phyloP scores from a whole-genome alignment of 2,888 invertebrate species.

The Pediacus dermestoides region DNA sequence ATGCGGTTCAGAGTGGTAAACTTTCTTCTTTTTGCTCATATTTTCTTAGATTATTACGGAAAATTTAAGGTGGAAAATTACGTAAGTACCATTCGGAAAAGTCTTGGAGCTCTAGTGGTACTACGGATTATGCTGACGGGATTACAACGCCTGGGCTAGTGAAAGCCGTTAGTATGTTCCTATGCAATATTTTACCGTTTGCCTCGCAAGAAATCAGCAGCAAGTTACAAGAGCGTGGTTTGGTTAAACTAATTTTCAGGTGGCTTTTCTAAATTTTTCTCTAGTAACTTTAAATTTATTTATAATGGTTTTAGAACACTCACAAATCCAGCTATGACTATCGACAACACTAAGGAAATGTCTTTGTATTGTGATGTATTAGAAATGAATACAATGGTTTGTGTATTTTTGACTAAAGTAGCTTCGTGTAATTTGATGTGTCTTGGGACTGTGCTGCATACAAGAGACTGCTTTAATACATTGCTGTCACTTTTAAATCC shows the following conservation, averaged over 20 bases:
- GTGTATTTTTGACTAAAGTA: constrained; percentile 48
- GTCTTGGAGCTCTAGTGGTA: constrained; percentile 19
- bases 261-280: too few relatives aligned
- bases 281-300: too few relatives aligned
- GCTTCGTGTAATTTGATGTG: constrained; percentile 46
- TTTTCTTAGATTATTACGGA: not conserved
- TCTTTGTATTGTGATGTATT: constrained; percentile 51
- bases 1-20: constrained; percentile 6
- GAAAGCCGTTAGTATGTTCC: constrained; percentile 47
- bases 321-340: constrained; percentile 42
- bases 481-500: constrained; percentile 49
- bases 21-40: not conserved
- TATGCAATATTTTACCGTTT: constrained; percentile 50
- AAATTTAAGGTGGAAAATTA: too few relatives aligned
- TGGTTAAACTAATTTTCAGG: constrained; percentile 53
- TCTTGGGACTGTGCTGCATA: constrained; percentile 48
- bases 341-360: constrained; percentile 44
- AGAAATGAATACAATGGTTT: constrained; percentile 53
- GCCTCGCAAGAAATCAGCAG: constrained; percentile 46
- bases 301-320: constrained; percentile 50
- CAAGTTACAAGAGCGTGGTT: constrained; percentile 49
- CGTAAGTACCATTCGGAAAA: constrained; percentile 18
- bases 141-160: constrained; percentile 52
- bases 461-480: constrained; percentile 50
- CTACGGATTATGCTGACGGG: constrained; percentile 13